phyloP scores from a whole-genome alignment of 2,113 vertebrate species.

The Dasyornis broadbenti region DNA sequence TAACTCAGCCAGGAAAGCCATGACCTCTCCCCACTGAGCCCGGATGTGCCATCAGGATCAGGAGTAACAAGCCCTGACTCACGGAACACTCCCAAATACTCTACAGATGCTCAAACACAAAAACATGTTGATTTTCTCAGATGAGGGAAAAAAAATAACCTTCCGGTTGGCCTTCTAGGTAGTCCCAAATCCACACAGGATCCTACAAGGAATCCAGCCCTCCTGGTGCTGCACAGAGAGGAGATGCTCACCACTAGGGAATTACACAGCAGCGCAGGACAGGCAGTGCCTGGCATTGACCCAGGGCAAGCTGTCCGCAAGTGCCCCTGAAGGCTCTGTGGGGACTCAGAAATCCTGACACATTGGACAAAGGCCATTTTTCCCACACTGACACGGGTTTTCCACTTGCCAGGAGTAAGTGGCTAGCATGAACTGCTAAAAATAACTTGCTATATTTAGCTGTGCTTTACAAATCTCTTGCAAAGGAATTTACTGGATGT shows the following conservation, averaged over 20 bases:
- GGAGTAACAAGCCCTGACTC: not conserved
- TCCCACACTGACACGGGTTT: not conserved
- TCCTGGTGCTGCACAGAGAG: not conserved
- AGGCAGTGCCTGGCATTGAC: not conserved
- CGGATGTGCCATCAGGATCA: not conserved
- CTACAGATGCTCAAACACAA: not conserved
- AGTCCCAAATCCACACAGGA: not conserved
- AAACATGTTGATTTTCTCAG: not conserved
- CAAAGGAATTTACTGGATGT: not conserved
- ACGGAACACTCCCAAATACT: not conserved
- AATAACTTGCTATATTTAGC: constrained; percentile 19
- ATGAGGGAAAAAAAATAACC: not conserved
- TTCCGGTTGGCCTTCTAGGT: not conserved
- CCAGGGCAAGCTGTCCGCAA: not conserved
- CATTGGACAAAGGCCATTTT: not conserved
- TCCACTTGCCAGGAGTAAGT: constrained; percentile 12
- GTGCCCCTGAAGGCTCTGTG: not conserved
- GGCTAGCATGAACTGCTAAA: not conserved
- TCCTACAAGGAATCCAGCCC: not conserved
- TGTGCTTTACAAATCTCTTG: not conserved
- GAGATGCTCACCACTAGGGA: not conserved
- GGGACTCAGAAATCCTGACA: not conserved
- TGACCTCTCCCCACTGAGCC: rapidly evolving
- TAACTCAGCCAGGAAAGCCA: not conserved
- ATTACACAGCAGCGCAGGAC: rapidly evolving